Percentiles rank a stretch among this genome's conserved stretches.
These are phyloP conservation scores for Anastatus disparis DNA, from an alignment of 1,140 invertebrate genomes.

Conservation along the genomic window DNA sequence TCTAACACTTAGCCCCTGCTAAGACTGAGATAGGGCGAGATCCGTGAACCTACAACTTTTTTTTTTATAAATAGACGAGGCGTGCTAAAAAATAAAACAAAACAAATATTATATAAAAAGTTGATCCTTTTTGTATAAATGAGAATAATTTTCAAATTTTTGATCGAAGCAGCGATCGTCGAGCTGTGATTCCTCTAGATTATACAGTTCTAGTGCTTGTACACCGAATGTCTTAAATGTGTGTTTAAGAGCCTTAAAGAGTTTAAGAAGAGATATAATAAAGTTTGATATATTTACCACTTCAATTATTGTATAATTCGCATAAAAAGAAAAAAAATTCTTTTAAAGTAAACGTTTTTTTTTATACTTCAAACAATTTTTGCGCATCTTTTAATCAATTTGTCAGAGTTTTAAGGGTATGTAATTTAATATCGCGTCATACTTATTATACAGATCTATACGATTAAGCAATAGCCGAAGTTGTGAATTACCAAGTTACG, in stretches of 20 bases:
- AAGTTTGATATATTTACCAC: slow-evolving; percentile 42
- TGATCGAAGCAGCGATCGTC: slow-evolving; percentile 43
- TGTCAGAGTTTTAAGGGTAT: slow-evolving; percentile 15
- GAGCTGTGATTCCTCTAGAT: slow-evolving; percentile 47
- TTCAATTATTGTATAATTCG: slow-evolving; percentile 26
- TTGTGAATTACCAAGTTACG: slow-evolving; percentile 40
- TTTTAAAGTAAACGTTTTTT: not conserved
- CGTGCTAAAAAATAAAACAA: not conserved
- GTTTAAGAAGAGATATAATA: slow-evolving; percentile 35
- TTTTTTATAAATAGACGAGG: not conserved
- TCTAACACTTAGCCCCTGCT: slow-evolving; percentile 37
- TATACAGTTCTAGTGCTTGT: slow-evolving; percentile 39
- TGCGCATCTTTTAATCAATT: slow-evolving; percentile 33
- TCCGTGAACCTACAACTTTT: slow-evolving; percentile 26
- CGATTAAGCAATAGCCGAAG: slow-evolving; percentile 33
- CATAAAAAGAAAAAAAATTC: not conserved
- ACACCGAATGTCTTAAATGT: slow-evolving; percentile 37
- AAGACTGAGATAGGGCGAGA: slow-evolving; percentile 36
- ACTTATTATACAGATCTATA: slow-evolving; percentile 28
- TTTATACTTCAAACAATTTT: slow-evolving; percentile 27
- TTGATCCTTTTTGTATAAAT: slow-evolving; percentile 9
- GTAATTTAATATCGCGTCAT: slow-evolving; percentile 24
- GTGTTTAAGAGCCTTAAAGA: slow-evolving; percentile 38
- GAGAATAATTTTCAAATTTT: slow-evolving; percentile 26
- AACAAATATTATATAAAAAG: slow-evolving; percentile 3